Conservation (phyloP, 2,797 vertebrate genomes). For the Sebastes hubbsi region DNA sequence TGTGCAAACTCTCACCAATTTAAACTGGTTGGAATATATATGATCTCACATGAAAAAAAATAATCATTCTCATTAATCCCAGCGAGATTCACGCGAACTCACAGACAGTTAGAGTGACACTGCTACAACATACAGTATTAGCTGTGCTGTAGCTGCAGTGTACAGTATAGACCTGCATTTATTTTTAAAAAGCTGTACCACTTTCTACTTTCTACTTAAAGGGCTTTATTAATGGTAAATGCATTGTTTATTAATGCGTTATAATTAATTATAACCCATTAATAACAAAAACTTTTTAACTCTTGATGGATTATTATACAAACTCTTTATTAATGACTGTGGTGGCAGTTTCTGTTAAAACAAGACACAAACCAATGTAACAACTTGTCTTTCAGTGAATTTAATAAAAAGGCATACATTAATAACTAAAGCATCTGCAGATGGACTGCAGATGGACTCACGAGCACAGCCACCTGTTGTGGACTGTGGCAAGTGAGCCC, state of each 20-base stretch:
- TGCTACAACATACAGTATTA: not conserved
- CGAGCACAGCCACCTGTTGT: too few species aligned
- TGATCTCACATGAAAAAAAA: not conserved
- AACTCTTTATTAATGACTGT: not conserved
- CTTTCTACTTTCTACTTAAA: not conserved
- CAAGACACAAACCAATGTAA: too few species aligned
- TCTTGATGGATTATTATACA: not conserved
- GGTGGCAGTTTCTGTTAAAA: too few species aligned
- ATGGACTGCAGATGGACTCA: too few species aligned
- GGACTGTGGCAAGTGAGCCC: too few species aligned
- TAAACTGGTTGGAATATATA: slow-evolving; percentile 24
- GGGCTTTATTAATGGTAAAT: not conserved
- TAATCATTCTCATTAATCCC: slow-evolving; percentile 21
- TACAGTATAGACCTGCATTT: not conserved
- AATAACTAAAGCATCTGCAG: too few species aligned
- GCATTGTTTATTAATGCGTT: not conserved
- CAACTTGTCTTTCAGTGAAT: too few species aligned
- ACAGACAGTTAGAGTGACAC: not conserved
- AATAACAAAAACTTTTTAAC: not conserved
- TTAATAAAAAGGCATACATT: too few species aligned
- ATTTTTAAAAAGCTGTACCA: not conserved
- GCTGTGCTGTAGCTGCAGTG: not conserved
- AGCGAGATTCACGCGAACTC: slow-evolving; percentile 8
- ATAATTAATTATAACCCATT: not conserved
- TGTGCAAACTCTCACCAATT: slow-evolving; percentile 6